Evolutionary conservation across 2,888 invertebrate genomes (phyloP).

Genomic region (Apodemia mormo): DNA sequence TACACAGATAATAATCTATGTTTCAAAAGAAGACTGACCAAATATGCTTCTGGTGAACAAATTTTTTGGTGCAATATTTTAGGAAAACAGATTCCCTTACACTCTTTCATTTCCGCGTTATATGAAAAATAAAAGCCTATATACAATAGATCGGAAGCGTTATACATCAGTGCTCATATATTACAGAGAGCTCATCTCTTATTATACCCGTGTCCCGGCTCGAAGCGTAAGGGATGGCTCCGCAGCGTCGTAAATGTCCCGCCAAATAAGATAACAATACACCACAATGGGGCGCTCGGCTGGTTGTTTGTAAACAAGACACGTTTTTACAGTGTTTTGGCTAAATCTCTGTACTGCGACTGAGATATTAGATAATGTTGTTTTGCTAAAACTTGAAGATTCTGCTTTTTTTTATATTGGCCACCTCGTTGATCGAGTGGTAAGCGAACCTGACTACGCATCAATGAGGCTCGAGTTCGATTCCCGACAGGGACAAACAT

Average conservation of each 20-base stretch:
- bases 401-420: no score
- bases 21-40: no score
- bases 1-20: no score
- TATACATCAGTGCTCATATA: background rate
- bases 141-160: background rate
- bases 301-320: slow-evolving; percentile 38
- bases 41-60: no score
- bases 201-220: slow-evolving; percentile 27
- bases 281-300: slow-evolving; percentile 21
- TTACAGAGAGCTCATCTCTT: slow-evolving; percentile 11
- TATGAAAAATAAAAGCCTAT: background rate
- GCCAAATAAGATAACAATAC: slow-evolving; percentile 42
- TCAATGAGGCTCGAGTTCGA: no score
- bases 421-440: no score
- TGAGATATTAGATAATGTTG: background rate
- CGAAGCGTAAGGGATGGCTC: slow-evolving; percentile 43
- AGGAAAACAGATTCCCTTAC: no score
- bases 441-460: no score
- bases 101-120: background rate
- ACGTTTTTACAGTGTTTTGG: slow-evolving; percentile 43
- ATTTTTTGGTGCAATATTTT: no score
- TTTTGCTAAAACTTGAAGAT: no score
- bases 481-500: no score
- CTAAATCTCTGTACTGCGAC: slow-evolving; percentile 22
- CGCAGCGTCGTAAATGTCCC: slow-evolving; percentile 68